These are phyloP conservation scores for Drosophila fuyamai DNA, from an alignment of 1,140 invertebrate genomes.

Conservation along the genomic window DNA sequence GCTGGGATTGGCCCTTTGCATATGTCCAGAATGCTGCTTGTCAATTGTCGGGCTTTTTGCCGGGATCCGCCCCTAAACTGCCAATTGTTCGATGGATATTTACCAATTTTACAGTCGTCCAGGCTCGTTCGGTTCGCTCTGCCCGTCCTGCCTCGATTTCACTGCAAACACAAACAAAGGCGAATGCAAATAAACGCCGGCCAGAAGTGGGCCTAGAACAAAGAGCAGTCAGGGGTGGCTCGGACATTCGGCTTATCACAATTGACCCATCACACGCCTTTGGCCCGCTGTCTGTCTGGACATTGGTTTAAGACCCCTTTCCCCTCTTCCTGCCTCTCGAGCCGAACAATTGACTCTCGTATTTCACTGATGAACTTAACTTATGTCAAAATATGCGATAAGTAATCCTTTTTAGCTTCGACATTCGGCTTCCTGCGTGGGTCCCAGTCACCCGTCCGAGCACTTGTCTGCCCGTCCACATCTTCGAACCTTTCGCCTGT, in stretches of 20 bases:
- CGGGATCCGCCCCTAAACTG: conserved; percentile 54
- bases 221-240: conserved; percentile 59
- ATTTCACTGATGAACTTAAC: conserved; percentile 84
- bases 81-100: conserved; percentile 71
- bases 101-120: conserved; percentile 68
- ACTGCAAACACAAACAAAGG: conserved; percentile 78
- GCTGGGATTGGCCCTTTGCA: conserved; percentile 36
- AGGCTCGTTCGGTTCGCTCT: conserved; percentile 16
- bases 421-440: conserved; percentile 55
- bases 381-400: conserved; percentile 84
- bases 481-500: conserved; percentile 49
- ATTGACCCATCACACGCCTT: conserved; percentile 60
- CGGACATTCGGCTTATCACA: conserved; percentile 64
- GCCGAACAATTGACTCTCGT: conserved; percentile 78
- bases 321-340: conserved; percentile 1
- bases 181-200: conserved; percentile 78
- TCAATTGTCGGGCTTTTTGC: conserved; percentile 55
- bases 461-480: conserved; percentile 32
- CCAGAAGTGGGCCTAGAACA: conserved; percentile 70
- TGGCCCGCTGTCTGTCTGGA: conserved; percentile 29
- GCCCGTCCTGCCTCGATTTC: conserved; percentile 68
- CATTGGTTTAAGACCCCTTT: conserved; percentile 51
- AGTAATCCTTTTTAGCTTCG: conserved; percentile 79
- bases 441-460: conserved; percentile 9
- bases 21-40: conserved; percentile 53